Evolutionary conservation across 2,113 vertebrate species (phyloP), one percentile per base, ranked within the genome.

Genomic region (Erythrolamprus reginae): DNA sequence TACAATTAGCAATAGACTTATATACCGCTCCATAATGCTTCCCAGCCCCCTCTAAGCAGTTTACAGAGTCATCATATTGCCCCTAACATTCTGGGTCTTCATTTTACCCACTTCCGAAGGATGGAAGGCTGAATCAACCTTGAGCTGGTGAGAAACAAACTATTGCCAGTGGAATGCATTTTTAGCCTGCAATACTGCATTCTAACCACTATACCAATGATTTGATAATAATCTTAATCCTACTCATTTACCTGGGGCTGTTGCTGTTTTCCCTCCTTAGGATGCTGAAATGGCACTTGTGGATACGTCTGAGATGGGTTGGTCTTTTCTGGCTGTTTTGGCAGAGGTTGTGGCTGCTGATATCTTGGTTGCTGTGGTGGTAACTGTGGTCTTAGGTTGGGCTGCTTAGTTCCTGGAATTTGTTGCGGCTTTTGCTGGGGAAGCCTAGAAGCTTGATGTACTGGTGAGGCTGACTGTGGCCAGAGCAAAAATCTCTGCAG

Each of bases 191-290:
- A 33, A 2, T 65, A 65, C 61, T 58, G 8, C 56, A 58, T 58
- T 58, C 56, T 65, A 65, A 65, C 28, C 28, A 65, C 13, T 65
- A 13, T 12, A 33, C 28, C 28, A 65, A 3, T 3, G 5, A 65
- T 33, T 1, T 65, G 13, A 33, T 17, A 5, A 65, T 33, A 15
- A 65, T 65, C 5, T 51, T 38, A 55, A 61, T 19, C 3, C 17
- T 53, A 38, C 47, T 42, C 24, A 90, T 52, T 95, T 88, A 96
- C 93, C 91, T 89, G 93, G 82, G 91, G 92, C 12, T 91, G 70
- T 48, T 89, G 89, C 4, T 26, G 28, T 21, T 52, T 89, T 48
- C 94, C 93, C 7, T 90, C 93, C 82, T 91, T 70, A 23, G 90
- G 90, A 38, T 89, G 42, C 21, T 92, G 84, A 77, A 91, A 17